Evolutionary conservation across 2,113 vertebrate species (phyloP).

Genomic region (Gopherus evgoodei): DNA sequence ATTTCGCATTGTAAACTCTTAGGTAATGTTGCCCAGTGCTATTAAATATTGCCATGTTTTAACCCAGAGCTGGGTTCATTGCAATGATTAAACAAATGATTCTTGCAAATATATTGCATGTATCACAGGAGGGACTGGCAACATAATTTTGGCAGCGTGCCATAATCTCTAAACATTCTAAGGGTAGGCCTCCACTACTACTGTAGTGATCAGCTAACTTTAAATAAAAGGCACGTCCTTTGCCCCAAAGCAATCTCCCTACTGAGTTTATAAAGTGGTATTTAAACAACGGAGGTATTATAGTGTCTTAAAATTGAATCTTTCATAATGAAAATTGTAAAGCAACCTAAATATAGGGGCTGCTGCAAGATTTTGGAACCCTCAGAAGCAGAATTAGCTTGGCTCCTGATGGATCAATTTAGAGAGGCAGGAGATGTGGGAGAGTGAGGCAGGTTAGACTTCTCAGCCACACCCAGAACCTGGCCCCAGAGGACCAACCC

Average conservation of each 20-base stretch:
- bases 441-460: not conserved
- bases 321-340: constrained; percentile 3
- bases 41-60: not conserved
- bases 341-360: not conserved
- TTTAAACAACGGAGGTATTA: not conserved
- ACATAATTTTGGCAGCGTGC: not conserved
- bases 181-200: not conserved
- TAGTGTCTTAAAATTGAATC: constrained; percentile 1
- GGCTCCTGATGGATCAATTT: not conserved
- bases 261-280: not conserved
- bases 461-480: not conserved
- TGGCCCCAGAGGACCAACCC: not conserved
- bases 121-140: constrained; percentile 10
- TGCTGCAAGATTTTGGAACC: not conserved
- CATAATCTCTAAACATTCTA: not conserved
- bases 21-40: not conserved
- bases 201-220: not conserved
- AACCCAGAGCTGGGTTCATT: not conserved
- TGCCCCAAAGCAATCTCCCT: not conserved
- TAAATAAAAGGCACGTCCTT: not conserved
- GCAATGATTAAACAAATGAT: not conserved
- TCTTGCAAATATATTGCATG: not conserved
- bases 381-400: not conserved
- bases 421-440: accelerated
- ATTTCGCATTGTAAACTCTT: not conserved